Conservation (phyloP, 2,888 invertebrate genomes). For the Itoplectis maculator region DNA sequence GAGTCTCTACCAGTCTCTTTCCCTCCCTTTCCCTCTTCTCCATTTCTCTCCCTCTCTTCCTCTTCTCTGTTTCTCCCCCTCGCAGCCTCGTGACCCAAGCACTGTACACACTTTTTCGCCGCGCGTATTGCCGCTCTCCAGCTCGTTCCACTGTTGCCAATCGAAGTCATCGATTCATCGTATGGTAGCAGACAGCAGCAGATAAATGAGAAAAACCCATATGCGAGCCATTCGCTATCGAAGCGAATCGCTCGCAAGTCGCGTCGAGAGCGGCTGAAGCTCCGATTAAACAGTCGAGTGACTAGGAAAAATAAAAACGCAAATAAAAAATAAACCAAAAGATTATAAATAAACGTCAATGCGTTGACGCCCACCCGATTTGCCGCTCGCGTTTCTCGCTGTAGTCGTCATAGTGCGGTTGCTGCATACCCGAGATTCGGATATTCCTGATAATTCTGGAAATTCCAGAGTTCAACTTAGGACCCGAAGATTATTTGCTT, state of each 20-base stretch:
- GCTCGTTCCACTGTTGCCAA: neutral
- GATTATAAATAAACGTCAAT: neutral
- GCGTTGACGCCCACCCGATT: neutral
- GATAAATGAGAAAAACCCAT: slow-evolving; percentile 35
- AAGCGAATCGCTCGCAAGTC: neutral
- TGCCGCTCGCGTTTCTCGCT: neutral
- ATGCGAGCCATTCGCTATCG: neutral
- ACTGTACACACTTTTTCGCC: too few relatives aligned
- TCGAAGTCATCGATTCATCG: slow-evolving; percentile 23
- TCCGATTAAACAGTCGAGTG: slow-evolving; percentile 3
- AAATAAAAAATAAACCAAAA: too few relatives aligned
- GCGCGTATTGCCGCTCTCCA: neutral
- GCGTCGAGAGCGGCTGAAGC: neutral
- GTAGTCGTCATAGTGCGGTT: too few relatives aligned
- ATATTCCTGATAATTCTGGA: slow-evolving; percentile 12
- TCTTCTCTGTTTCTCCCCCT: slow-evolving; percentile 15
- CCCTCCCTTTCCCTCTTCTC: neutral
- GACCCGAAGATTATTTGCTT: neutral
- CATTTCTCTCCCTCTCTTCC: neutral
- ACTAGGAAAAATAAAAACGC: slow-evolving; percentile 4
- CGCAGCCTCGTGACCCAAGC: too few relatives aligned
- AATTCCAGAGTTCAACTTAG: neutral
- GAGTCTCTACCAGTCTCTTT: slow-evolving; percentile 6
- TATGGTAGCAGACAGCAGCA: neutral
- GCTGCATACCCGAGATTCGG: neutral